Conservation (phyloP, 2,888 invertebrate genomes). For the Acrobasis repandana region DNA sequence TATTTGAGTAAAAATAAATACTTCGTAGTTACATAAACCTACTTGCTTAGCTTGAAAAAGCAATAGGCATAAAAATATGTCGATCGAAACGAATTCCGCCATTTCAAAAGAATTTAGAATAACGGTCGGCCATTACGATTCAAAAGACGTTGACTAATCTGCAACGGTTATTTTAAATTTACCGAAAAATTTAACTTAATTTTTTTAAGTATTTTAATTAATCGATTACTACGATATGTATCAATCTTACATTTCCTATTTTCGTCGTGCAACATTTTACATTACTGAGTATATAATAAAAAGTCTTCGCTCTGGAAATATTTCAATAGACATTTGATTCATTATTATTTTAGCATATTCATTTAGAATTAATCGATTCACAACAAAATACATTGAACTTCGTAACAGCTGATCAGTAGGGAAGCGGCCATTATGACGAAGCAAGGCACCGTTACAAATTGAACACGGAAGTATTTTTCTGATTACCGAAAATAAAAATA, state of each 20-base stretch:
- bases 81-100: not conserved
- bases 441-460: not conserved
- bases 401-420: not conserved
- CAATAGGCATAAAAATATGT: not conserved
- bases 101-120: not conserved
- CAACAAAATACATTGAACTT: too few species aligned
- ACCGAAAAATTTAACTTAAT: not conserved
- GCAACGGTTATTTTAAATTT: not conserved
- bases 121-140: slow-evolving; percentile 15
- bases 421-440: not conserved
- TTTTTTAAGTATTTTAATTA: not conserved
- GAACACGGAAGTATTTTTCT: not conserved
- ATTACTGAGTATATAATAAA: too few species aligned
- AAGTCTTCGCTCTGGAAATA: too few species aligned
- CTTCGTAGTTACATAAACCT: not conserved
- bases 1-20: not conserved
- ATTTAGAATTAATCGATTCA: too few species aligned
- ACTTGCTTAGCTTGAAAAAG: not conserved
- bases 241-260: too few species aligned
- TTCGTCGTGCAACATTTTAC: too few species aligned
- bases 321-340: too few species aligned
- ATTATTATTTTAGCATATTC: too few species aligned
- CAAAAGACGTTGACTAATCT: slow-evolving; percentile 25
- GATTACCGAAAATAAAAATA: not conserved
- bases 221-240: too few species aligned